Evolutionary conservation across 2,797 vertebrate species (phyloP).

Genomic region (Helostoma temminkii): DNA sequence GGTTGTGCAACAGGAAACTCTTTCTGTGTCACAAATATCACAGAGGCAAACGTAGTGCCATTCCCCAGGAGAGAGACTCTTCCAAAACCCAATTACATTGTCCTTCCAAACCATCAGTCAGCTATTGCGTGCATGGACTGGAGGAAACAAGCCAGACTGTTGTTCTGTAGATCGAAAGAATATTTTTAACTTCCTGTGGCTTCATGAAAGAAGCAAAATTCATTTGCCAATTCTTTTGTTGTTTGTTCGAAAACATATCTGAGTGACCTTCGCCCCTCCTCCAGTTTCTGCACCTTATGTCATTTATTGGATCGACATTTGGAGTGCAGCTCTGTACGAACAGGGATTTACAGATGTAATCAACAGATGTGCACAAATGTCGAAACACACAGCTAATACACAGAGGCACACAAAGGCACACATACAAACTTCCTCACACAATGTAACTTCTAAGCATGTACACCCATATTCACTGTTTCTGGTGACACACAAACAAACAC

Average conservation of each 20-base stretch:
- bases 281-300: constrained; percentile 14
- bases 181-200: constrained; percentile 31
- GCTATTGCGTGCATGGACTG: constrained; percentile 52
- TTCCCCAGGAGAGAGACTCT: constrained; percentile 55
- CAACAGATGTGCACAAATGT: constrained; percentile 4
- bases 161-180: constrained; percentile 65
- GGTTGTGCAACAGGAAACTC: constrained; percentile 60
- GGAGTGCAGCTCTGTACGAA: constrained; percentile 22
- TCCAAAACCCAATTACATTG: constrained; percentile 75
- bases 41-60: constrained; percentile 50
- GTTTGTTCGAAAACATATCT: constrained; percentile 45
- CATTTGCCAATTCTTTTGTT: constrained; percentile 43
- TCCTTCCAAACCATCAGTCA: constrained; percentile 75
- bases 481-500: constrained; percentile 40
- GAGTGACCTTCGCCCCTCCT: constrained; percentile 54
- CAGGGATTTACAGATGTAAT: constrained; percentile 22
- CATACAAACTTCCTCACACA: not conserved
- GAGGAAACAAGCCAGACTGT: constrained; percentile 54
- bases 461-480: constrained; percentile 28
- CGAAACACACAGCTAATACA: constrained; percentile 11
- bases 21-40: constrained; percentile 69
- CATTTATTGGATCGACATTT: constrained; percentile 50
- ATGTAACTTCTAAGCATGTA: constrained; percentile 5
- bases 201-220: constrained; percentile 47
- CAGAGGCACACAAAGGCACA: not conserved